Evolutionary conservation across 2,113 vertebrate genomes (phyloP).

Genomic region (Promerops cafer): DNA sequence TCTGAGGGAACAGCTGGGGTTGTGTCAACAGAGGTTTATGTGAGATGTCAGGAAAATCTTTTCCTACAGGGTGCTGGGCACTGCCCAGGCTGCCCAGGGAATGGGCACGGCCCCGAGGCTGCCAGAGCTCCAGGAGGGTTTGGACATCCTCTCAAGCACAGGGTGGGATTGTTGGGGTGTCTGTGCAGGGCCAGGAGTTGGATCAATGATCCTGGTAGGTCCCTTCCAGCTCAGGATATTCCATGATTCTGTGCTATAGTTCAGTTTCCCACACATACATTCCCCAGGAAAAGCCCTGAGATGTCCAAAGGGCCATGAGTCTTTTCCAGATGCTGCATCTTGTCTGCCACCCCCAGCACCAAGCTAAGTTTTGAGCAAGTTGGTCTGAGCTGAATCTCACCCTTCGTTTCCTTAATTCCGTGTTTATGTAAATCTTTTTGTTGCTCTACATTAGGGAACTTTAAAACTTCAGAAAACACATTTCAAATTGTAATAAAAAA

Average conservation of each 20-base stretch:
- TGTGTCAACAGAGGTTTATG: too few species aligned
- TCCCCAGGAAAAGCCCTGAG: background rate
- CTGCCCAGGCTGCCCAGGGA: background rate
- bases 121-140: background rate
- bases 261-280: background rate
- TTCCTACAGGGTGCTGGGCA: background rate
- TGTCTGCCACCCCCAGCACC: background rate
- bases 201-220: fast-evolving
- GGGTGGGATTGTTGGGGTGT: background rate
- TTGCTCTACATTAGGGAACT: background rate
- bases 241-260: background rate
- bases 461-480: background rate
- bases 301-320: background rate
- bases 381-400: background rate
- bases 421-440: background rate
- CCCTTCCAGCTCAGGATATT: background rate
- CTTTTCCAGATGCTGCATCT: background rate
- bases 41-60: fast-evolving
- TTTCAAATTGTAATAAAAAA: background rate
- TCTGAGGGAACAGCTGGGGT: fast-evolving
- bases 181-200: fast-evolving
- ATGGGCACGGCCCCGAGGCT: fast-evolving
- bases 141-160: fast-evolving
- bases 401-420: fast-evolving
- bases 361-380: background rate